Base-by-base conservation (phyloP, 2,797 vertebrate genomes). In the Pogonophryne albipinna region DNA sequence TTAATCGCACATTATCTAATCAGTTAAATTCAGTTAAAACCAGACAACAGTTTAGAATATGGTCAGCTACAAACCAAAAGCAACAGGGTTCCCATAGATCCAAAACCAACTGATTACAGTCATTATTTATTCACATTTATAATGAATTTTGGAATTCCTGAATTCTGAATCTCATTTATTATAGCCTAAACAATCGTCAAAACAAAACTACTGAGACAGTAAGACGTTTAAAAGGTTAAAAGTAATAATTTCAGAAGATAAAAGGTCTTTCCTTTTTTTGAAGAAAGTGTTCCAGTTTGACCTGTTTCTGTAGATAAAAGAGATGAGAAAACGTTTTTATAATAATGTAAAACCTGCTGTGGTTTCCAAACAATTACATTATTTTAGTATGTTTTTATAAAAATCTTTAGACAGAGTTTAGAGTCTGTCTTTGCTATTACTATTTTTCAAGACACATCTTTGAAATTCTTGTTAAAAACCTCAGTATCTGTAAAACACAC, bases 1-100 rank as follows among this genome's bases (percentile, higher is more conserved):
- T 58, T 67, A 71, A 78, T 79, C 42, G 17, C 2, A 65, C 17
- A 7, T 75, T 44, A 49, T 57, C 63, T 8, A 31, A 52, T 76
- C 68, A 51, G 53, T 49, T 57, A 59, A 47, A 68, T 49, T 34
- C n/a, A 55, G 46, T 10, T 11, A 10, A 66, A 52, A 72, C 42
- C 51, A 38, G 45, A 55, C 31, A 68, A 9, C 31, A 14, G 38
- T 46, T n/a, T 15, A 27, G 19, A 69, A 71, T 52, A 41, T 44
- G 58, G 17, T 58, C 46, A 42, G 2, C 19, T 66, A 4, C 16
- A 53, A 71, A 9, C 34, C n/a, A 46, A 74, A 80, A 66, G 20
- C 20, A 69, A 47, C 61, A 41, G 60, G 61, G 15, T 55, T 53
- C 19, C 31, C 20, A 51, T 57, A 45, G 41, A 10, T 63, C 14